Conservation (phyloP, 1,140 invertebrate genomes). For the Bemisia tabaci region DNA sequence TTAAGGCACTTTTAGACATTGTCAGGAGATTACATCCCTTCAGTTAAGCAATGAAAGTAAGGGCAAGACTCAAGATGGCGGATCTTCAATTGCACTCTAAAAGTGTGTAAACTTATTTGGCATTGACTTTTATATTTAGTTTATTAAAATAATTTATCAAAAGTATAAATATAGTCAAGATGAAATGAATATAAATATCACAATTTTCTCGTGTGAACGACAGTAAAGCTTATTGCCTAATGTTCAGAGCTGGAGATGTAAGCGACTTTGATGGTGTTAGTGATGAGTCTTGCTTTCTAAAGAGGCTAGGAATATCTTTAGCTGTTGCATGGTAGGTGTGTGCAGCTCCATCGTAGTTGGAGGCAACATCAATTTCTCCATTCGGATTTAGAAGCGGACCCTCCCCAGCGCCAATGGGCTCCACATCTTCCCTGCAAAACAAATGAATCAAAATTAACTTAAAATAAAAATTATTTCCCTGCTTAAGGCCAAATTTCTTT, state of each 20-base stretch:
- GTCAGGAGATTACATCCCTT: too few species aligned
- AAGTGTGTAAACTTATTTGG: too few species aligned
- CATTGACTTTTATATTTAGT: too few species aligned
- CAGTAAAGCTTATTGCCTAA: not conserved
- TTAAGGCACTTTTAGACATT: too few species aligned
- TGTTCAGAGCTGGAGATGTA: not conserved
- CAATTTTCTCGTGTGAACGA: too few species aligned
- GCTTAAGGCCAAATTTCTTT: constrained; percentile 15
- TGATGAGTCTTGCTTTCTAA: not conserved
- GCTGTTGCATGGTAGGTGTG: constrained; percentile 30
- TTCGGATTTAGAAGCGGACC: constrained; percentile 34
- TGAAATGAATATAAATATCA: too few species aligned
- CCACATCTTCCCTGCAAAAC: constrained; percentile 32
- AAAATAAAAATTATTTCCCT: constrained; percentile 7
- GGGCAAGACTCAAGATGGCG: too few species aligned
- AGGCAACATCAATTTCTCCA: constrained; percentile 33
- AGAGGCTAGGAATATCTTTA: constrained; percentile 22
- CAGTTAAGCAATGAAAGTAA: too few species aligned
- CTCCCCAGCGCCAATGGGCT: constrained; percentile 31
- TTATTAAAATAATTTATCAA: too few species aligned
- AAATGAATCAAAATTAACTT: constrained; percentile 11
- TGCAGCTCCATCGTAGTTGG: constrained; percentile 26
- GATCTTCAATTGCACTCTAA: too few species aligned
- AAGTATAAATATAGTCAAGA: too few species aligned
- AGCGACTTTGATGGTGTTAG: not conserved